These are phyloP conservation scores for Tretioscincus oriximinensis DNA, from an alignment of 2,113 vertebrate genomes.

Conservation along the genomic window DNA sequence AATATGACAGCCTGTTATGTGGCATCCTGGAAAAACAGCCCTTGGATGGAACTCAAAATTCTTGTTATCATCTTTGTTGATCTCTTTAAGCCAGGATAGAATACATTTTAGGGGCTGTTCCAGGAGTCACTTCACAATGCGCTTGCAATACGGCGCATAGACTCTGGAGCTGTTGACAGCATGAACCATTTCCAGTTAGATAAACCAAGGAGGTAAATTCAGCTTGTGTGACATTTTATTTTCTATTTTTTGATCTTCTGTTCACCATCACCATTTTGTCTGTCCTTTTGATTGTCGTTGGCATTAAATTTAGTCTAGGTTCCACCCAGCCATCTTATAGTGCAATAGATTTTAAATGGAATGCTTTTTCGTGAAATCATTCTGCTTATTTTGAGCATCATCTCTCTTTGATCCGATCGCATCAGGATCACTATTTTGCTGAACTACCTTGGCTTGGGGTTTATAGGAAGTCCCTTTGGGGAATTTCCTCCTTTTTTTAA, in stretches of 20 bases:
- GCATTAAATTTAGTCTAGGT: constrained; percentile 31
- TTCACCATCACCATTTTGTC: constrained; percentile 10
- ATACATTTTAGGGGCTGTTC: neutral
- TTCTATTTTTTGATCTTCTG: neutral
- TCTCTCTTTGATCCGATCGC: constrained; percentile 54
- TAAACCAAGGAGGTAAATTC: neutral
- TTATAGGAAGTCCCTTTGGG: constrained; percentile 84
- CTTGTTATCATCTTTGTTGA: neutral
- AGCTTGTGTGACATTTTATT: neutral
- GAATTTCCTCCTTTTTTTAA: constrained; percentile 79
- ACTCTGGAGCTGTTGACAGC: neutral
- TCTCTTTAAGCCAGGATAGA: constrained; percentile 1
- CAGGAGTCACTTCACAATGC: neutral
- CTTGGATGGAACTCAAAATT: neutral
- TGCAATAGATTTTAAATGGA: constrained; percentile 12
- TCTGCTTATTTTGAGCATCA: constrained; percentile 51
- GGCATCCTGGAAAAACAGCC: neutral
- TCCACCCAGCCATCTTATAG: constrained; percentile 17
- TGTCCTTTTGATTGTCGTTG: constrained; percentile 40
- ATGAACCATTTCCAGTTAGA: neutral
- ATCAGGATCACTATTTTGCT: constrained; percentile 62
- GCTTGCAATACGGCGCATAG: constrained; percentile 13
- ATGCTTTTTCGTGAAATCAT: constrained; percentile 47
- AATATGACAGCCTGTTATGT: neutral
- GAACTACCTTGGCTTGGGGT: constrained; percentile 72